Evolutionary conservation across 2,113 vertebrate species (phyloP).

Genomic region (Gyps fulvus): DNA sequence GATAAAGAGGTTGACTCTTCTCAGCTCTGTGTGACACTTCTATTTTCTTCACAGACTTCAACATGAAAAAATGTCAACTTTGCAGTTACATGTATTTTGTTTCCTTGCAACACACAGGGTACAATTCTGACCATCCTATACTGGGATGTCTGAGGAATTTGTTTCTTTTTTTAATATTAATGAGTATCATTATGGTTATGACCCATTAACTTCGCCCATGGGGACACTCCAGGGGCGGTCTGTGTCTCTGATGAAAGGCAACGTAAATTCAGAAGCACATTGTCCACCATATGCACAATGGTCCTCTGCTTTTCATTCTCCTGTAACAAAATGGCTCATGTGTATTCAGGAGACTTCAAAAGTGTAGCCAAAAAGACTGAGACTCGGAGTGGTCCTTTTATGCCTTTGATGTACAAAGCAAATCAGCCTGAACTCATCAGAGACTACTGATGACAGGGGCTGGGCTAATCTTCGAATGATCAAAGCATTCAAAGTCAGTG

Average conservation of each 20-base stretch:
- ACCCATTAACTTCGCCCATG: background rate
- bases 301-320: conserved; percentile 17
- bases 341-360: conserved; percentile 74
- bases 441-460: conserved; percentile 73
- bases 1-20: background rate
- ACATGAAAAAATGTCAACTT: background rate
- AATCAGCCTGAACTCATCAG: conserved; percentile 76
- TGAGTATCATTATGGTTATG: background rate
- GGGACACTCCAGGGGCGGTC: background rate
- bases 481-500: conserved; percentile 75
- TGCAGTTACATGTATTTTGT: background rate
- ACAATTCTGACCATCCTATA: background rate
- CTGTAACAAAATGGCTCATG: conserved; percentile 54
- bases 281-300: conserved; percentile 8
- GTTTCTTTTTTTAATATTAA: background rate
- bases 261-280: background rate
- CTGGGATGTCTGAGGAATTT: background rate
- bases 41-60: background rate
- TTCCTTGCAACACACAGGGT: background rate
- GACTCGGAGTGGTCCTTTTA: conserved; percentile 65
- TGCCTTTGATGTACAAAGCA: conserved; percentile 80
- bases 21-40: background rate
- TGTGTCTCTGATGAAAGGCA: conserved; percentile 43
- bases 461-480: conserved; percentile 76
- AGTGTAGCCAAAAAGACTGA: conserved; percentile 55